phyloP scores from a whole-genome alignment of 1,140 invertebrate genomes.

The Drosophila orosa region DNA sequence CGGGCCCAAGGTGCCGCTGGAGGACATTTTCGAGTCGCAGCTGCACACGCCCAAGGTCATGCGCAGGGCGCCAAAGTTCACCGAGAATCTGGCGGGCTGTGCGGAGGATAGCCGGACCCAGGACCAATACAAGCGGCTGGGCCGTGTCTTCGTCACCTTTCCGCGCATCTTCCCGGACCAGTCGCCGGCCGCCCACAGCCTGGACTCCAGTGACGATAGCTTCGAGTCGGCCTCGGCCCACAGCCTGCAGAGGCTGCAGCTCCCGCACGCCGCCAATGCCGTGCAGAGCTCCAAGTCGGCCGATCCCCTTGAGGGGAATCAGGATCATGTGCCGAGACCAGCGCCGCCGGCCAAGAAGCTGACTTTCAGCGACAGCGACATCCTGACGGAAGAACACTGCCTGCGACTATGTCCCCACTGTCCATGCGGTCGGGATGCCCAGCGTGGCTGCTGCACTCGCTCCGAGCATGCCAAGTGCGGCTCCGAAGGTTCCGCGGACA shows the following conservation, averaged over 20 bases:
- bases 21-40: slow-evolving; percentile 82
- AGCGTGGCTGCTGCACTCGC: slow-evolving; percentile 53
- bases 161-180: slow-evolving; percentile 65
- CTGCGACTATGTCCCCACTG: slow-evolving; percentile 64
- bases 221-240: slow-evolving; percentile 81
- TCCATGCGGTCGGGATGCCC: slow-evolving; percentile 59
- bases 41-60: slow-evolving; percentile 86
- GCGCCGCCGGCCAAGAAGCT: slow-evolving; percentile 58
- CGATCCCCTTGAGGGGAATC: slow-evolving; percentile 68
- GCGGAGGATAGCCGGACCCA: slow-evolving; percentile 86
- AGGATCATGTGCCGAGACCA: slow-evolving; percentile 18
- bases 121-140: slow-evolving; percentile 82
- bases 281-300: slow-evolving; percentile 76
- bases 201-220: slow-evolving; percentile 77
- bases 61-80: slow-evolving; percentile 88
- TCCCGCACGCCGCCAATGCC: slow-evolving; percentile 38
- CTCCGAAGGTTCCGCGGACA: slow-evolving; percentile 47
- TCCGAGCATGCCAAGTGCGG: slow-evolving; percentile 53
- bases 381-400: slow-evolving; percentile 70
- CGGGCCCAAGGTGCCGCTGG: slow-evolving; percentile 54
- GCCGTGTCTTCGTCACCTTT: slow-evolving; percentile 80
- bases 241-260: slow-evolving; percentile 65
- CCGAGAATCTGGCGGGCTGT: slow-evolving; percentile 87
- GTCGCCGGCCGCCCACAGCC: slow-evolving; percentile 20
- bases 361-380: slow-evolving; percentile 82